Evolutionary conservation across 2,888 invertebrate species (phyloP).

Genomic region (Pterostichus madidus): DNA sequence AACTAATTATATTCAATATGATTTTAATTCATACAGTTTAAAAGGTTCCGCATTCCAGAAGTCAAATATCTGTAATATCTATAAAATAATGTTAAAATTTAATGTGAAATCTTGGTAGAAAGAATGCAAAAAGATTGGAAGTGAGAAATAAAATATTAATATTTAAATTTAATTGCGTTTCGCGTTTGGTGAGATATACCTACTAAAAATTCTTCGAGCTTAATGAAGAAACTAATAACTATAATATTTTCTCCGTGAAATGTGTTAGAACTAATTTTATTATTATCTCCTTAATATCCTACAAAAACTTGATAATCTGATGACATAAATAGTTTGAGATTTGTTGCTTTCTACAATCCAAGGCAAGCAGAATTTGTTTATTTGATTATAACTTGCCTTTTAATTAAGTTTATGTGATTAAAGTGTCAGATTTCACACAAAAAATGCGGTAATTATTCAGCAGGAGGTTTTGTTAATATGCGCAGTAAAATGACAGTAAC

Average conservation of each 20-base stretch:
- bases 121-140: too few species aligned
- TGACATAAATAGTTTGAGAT: conserved; percentile 1
- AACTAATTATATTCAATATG: too few species aligned
- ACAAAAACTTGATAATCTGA: neutral
- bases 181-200: neutral
- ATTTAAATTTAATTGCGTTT: conserved; percentile 20
- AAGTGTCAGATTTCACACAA: conserved; percentile 4
- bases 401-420: conserved; percentile 1
- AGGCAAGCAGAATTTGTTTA: conserved; percentile 8
- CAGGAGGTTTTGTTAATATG: too few species aligned
- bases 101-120: too few species aligned
- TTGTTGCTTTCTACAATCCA: conserved; percentile 1
- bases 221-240: conserved; percentile 30
- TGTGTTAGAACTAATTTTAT: conserved; percentile 28
- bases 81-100: too few species aligned
- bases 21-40: too few species aligned
- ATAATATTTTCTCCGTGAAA: conserved; percentile 6
- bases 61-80: too few species aligned
- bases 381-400: neutral
- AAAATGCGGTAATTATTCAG: neutral
- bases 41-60: too few species aligned
- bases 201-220: conserved; percentile 28
- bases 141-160: conserved; percentile 1
- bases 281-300: neutral
- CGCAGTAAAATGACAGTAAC: conserved; percentile 2